Conservation (phyloP, 2,113 vertebrate species). For the Pollachius pollachius region DNA sequence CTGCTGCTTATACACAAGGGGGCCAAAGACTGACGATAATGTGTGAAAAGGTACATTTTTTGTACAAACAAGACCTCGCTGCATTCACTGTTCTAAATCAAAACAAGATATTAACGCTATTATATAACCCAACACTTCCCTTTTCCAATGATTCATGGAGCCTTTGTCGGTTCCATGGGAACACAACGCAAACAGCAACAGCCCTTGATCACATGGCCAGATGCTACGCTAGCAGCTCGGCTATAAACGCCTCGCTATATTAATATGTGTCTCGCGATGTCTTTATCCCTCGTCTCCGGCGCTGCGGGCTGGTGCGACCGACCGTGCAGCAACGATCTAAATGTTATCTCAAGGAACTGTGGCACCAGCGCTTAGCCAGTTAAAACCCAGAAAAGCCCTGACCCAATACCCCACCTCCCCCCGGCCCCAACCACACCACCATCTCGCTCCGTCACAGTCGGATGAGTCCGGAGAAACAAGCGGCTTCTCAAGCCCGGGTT, state of each 20-base stretch:
- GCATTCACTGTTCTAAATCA: too few relatives aligned
- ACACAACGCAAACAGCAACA: too few relatives aligned
- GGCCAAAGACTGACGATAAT: neutral
- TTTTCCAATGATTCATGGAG: too few relatives aligned
- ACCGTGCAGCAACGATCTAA: conserved; percentile 51
- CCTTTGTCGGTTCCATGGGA: too few relatives aligned
- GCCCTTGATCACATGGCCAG: too few relatives aligned
- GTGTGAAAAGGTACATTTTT: conserved; percentile 13
- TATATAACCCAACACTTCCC: too few relatives aligned
- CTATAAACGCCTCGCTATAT: too few relatives aligned
- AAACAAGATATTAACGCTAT: too few relatives aligned
- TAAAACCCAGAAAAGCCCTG: conserved; percentile 50
- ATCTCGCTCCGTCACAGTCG: conserved; percentile 39
- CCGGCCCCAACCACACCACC: conserved; percentile 1
- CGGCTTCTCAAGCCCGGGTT: conserved; percentile 31
- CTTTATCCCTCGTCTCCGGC: too few relatives aligned
- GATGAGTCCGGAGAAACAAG: conserved; percentile 42
- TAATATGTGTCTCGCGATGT: too few relatives aligned
- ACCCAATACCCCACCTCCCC: conserved; percentile 29
- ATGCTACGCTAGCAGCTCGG: too few relatives aligned
- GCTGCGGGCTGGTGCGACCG: conserved; percentile 16
- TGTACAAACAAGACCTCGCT: neutral
- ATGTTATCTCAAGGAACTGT: conserved; percentile 52
- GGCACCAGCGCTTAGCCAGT: conserved; percentile 43
- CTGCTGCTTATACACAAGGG: neutral